phyloP scores from a whole-genome alignment of 2,113 vertebrate genomes.

The Corvus hawaiiensis region DNA sequence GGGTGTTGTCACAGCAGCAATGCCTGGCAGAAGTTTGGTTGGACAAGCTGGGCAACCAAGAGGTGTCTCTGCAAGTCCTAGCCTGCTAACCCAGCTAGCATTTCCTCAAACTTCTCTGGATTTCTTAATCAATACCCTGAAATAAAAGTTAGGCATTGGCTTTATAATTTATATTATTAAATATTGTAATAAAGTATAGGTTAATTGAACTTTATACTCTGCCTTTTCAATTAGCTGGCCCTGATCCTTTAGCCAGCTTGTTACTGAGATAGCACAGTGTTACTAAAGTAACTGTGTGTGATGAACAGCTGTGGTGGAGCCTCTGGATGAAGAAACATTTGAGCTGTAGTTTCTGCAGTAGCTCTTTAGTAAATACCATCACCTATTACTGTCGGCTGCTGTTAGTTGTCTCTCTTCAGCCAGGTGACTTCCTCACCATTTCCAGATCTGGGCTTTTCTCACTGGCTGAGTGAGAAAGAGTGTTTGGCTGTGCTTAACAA shows the following conservation, averaged over 20 bases:
- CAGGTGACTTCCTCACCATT: not conserved
- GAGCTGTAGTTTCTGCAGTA: not conserved
- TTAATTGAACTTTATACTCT: not conserved
- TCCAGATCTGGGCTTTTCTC: not conserved
- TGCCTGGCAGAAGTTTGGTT: not conserved
- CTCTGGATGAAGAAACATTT: not conserved
- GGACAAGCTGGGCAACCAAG: not conserved
- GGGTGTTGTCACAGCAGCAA: not conserved
- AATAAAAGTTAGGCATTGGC: not conserved
- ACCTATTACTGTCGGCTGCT: not conserved
- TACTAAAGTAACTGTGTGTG: not conserved
- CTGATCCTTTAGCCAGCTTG: not conserved
- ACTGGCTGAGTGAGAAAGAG: not conserved
- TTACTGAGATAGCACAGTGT: not conserved
- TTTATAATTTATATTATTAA: not conserved
- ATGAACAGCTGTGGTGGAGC: not conserved
- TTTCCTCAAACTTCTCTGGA: not conserved
- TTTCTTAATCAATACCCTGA: not conserved
- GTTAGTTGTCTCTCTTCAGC: not conserved
- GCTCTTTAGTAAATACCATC: not conserved
- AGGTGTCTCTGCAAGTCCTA: not conserved
- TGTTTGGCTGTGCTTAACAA: not conserved
- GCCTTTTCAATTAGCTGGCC: not conserved
- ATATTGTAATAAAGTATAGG: not conserved
- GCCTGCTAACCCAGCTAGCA: not conserved